These are phyloP conservation scores for Cyclopterus lumpus DNA, from an alignment of 2,797 vertebrate species.

Conservation along the genomic window DNA sequence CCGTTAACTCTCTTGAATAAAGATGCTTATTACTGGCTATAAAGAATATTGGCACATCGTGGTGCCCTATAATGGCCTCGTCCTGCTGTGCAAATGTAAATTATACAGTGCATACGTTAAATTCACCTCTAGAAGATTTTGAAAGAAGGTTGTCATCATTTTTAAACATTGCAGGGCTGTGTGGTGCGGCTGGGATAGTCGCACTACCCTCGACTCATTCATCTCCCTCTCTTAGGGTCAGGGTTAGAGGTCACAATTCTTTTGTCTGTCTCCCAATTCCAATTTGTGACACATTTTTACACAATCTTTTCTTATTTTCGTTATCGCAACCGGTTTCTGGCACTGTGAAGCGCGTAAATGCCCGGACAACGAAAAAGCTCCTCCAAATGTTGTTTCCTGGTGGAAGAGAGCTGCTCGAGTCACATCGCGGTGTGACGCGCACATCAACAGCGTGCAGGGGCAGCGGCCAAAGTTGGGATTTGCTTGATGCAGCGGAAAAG, in stretches of 20 bases:
- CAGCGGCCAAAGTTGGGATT: background rate
- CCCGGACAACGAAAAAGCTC: background rate
- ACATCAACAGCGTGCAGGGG: background rate
- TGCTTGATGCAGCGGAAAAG: background rate
- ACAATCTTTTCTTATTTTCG: background rate
- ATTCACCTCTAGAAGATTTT: slow-evolving; percentile 12
- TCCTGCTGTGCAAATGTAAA: background rate
- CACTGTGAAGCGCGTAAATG: background rate
- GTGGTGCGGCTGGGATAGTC: background rate
- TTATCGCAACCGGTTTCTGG: background rate
- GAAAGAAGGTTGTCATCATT: background rate
- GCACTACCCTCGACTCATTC: background rate
- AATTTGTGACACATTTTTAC: background rate
- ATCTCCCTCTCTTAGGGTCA: background rate
- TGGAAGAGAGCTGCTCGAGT: background rate
- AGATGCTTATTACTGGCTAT: slow-evolving; percentile 13
- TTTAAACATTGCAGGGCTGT: background rate
- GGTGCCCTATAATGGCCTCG: background rate
- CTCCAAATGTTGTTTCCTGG: background rate
- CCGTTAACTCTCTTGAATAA: slow-evolving; percentile 13
- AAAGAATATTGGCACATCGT: background rate
- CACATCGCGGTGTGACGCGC: background rate
- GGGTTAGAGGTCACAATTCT: background rate
- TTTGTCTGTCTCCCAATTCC: background rate
- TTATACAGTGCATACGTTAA: background rate